These are phyloP conservation scores for Cuculus canorus DNA, from an alignment of 2,797 vertebrate genomes.

Conservation along the genomic window DNA sequence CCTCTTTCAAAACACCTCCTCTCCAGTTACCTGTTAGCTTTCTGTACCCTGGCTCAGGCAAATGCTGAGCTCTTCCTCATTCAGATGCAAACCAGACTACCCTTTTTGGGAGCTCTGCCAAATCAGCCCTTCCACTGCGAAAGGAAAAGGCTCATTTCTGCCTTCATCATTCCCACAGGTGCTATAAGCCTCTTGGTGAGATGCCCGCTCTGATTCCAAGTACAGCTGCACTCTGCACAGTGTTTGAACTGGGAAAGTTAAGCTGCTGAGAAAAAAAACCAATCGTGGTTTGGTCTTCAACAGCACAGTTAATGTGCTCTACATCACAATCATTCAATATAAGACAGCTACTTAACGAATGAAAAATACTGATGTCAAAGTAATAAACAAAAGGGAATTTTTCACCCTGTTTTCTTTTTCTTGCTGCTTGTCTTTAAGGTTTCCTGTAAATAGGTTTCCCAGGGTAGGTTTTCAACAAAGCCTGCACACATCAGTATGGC, in stretches of 20 bases:
- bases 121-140: neutral
- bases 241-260: neutral
- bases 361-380: neutral
- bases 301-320: neutral
- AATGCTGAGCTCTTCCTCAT: neutral
- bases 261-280: neutral
- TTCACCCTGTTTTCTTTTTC: neutral
- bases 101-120: neutral
- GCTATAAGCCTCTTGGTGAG: neutral
- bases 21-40: neutral
- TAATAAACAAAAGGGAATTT: neutral
- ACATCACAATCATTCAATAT: neutral
- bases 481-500: neutral
- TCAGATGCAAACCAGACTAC: neutral
- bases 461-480: neutral
- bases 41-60: neutral
- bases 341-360: neutral
- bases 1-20: neutral
- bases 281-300: neutral
- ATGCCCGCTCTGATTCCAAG: neutral
- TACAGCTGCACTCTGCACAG: neutral
- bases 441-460: neutral
- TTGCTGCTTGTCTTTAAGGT: neutral
- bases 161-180: neutral
- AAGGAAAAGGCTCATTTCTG: slow-evolving; percentile 1